These are phyloP conservation scores for Heliconius congener DNA, from an alignment of 1,140 invertebrate genomes.

Conservation along the genomic window DNA sequence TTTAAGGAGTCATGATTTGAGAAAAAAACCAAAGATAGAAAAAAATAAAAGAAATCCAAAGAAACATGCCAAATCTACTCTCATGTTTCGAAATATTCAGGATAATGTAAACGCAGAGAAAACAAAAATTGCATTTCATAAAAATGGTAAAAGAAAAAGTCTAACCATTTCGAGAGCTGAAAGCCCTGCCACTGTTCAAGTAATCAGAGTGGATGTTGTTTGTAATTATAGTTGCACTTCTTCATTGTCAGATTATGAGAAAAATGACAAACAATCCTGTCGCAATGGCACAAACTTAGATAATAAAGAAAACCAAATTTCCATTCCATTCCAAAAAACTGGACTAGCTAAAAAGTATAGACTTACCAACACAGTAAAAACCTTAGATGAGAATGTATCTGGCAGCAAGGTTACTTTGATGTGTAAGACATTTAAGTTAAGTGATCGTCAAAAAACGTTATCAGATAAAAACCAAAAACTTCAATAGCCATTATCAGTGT, in stretches of 20 bases:
- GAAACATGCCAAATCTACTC: neutral
- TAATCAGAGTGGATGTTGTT: constrained; percentile 77
- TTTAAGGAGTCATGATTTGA: constrained; percentile 32
- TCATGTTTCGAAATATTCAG: neutral
- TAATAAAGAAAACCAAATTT: constrained; percentile 44
- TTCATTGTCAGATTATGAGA: constrained; percentile 55
- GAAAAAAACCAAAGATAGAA: constrained; percentile 36
- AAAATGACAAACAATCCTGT: constrained; percentile 48
- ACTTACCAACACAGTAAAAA: constrained; percentile 66
- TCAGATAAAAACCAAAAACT: constrained; percentile 31
- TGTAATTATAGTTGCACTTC: constrained; percentile 61
- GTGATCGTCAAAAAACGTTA: constrained; percentile 48
- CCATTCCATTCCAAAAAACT: constrained; percentile 44
- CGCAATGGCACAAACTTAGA: constrained; percentile 14
- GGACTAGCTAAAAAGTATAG: constrained; percentile 65
- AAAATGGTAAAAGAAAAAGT: constrained; percentile 72
- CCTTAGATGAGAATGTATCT: constrained; percentile 63
- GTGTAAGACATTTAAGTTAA: constrained; percentile 71
- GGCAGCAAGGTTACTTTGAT: constrained; percentile 71
- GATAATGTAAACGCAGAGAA: constrained; percentile 35
- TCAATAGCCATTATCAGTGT: neutral
- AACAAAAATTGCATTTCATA: constrained; percentile 64
- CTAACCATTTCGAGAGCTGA: constrained; percentile 72
- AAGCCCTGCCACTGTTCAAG: constrained; percentile 76
- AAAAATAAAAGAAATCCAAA: constrained; percentile 37